These are phyloP conservation scores for Dromaius novaehollandiae DNA, from an alignment of 2,113 vertebrate genomes.

Conservation along the genomic window DNA sequence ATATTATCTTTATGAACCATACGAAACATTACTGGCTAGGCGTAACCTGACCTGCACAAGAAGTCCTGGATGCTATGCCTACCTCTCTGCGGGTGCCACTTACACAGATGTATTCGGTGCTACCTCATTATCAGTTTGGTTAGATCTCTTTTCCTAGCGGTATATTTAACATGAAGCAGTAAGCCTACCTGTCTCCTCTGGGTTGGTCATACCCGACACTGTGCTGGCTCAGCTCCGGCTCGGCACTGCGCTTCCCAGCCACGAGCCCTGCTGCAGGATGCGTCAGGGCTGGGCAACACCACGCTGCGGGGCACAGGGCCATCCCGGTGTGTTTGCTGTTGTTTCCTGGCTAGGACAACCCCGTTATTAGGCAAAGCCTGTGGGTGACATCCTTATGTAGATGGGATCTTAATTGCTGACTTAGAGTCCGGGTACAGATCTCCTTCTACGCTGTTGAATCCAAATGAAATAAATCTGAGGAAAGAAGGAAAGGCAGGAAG, in stretches of 20 bases:
- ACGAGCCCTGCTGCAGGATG: accelerated
- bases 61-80: not conserved
- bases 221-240: not conserved
- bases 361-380: not conserved
- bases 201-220: not conserved
- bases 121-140: not conserved
- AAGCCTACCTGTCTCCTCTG: accelerated
- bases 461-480: not conserved
- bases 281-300: not conserved
- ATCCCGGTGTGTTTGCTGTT: not conserved
- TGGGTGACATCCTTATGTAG: not conserved
- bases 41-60: not conserved
- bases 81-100: not conserved
- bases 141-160: not conserved
- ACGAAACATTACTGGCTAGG: not conserved
- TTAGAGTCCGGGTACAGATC: not conserved
- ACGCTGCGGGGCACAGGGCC: not conserved
- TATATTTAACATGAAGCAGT: not conserved
- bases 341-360: not conserved
- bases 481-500: not conserved
- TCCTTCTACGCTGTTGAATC: accelerated
- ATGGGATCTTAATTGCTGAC: not conserved
- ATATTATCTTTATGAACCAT: not conserved
- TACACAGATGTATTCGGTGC: not conserved
- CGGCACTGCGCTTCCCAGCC: not conserved